A percentile compares a stretch with the other conserved stretches of the same genome.
Evolutionary conservation across 2,888 invertebrate species (phyloP).

Genomic region (Xylocampa areola): DNA sequence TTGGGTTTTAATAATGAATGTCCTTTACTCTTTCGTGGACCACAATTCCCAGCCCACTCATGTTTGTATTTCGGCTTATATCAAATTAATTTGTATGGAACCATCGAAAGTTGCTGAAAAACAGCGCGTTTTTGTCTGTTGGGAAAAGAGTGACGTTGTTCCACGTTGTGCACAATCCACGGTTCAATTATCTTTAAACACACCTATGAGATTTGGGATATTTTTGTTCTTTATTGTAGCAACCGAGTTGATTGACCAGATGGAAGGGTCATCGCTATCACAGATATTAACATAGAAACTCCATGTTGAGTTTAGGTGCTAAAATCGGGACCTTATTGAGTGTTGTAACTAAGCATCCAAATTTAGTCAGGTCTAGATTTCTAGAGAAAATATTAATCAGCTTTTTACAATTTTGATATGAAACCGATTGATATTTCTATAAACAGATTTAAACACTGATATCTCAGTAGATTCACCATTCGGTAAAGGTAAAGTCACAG

Average conservation of each 20-base stretch:
- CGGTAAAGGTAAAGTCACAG: no score
- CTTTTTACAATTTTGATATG: no score
- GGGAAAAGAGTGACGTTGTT: constrained; percentile 1
- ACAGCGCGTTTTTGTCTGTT: constrained; percentile 16
- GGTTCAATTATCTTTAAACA: constrained; percentile 22
- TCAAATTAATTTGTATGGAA: constrained; percentile 33
- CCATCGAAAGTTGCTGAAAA: constrained; percentile 18
- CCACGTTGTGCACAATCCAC: constrained; percentile 26
- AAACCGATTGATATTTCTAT: no score
- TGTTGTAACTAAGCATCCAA: no score
- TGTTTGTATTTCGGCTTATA: constrained; percentile 38
- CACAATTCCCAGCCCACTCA: constrained; percentile 16
- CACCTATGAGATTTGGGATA: constrained; percentile 10
- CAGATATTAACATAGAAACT: no score
- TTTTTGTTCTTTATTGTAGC: constrained; percentile 2
- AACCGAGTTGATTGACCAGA: neutral
- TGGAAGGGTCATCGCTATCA: neutral
- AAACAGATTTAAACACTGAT: no score
- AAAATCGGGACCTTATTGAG: no score
- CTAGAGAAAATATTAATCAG: no score
- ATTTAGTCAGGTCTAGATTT: no score
- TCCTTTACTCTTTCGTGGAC: constrained; percentile 25
- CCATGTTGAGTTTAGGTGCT: no score
- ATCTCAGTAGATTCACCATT: no score
- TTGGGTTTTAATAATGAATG: constrained; percentile 40